A percentile compares a stretch with the other conserved stretches of the same genome.
Evolutionary conservation across 2,797 vertebrate species (phyloP).

Genomic region (Bufotes viridis): DNA sequence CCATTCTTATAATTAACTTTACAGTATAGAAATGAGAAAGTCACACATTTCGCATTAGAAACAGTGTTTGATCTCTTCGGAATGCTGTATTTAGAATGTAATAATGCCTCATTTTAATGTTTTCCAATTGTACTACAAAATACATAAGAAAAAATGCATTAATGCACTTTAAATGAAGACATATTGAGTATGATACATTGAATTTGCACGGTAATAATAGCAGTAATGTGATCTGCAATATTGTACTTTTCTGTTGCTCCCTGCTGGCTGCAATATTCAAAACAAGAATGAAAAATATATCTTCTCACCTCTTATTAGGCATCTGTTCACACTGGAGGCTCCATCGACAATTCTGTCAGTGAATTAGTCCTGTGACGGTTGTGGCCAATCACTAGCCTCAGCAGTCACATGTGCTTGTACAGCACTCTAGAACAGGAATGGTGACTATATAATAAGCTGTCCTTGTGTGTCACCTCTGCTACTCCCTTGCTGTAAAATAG

Average conservation of each 20-base stretch:
- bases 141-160: not conserved
- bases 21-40: constrained; percentile 47
- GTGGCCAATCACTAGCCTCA: too few relatives aligned
- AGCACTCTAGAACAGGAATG: too few relatives aligned
- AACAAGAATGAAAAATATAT: not conserved
- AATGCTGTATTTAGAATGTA: constrained; percentile 3
- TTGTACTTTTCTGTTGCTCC: not conserved
- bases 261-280: not conserved
- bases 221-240: not conserved
- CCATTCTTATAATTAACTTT: constrained; percentile 54
- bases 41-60: constrained; percentile 18
- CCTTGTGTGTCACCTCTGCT: too few relatives aligned
- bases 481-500: too few relatives aligned
- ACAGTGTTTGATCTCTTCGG: constrained; percentile 22
- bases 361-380: too few relatives aligned
- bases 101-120: constrained; percentile 37
- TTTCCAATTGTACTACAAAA: constrained; percentile 22
- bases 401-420: too few relatives aligned
- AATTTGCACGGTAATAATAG: not conserved
- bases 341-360: too few relatives aligned
- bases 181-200: constrained; percentile 2
- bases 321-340: too few relatives aligned
- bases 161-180: not conserved
- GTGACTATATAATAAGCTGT: too few relatives aligned
- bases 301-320: not conserved